Evolutionary conservation across 1,140 invertebrate genomes (phyloP).

Genomic region (Drosophila elegans): DNA sequence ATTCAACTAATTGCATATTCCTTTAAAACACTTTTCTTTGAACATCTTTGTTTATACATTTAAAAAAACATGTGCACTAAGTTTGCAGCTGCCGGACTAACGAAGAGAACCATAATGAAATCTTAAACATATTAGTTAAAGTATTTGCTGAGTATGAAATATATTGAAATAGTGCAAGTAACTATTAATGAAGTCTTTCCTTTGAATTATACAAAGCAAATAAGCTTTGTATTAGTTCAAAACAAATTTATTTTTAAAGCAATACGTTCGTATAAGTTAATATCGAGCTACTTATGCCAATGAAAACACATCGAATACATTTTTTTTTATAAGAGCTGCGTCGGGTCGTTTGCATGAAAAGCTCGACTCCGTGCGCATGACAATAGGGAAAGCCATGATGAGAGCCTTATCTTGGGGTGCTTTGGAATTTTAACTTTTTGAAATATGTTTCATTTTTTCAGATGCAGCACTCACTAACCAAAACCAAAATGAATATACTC

Average conservation of each 20-base stretch:
- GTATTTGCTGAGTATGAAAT: no score
- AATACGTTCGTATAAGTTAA: constrained; percentile 36
- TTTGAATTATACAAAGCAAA: constrained; percentile 12
- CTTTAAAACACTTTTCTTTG: not conserved
- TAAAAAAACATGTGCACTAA: not conserved
- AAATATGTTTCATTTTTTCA: no score
- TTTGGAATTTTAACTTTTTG: not conserved
- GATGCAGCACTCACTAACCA: no score
- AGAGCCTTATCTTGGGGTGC: not conserved
- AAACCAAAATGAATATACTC: no score
- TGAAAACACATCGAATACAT: constrained; percentile 54
- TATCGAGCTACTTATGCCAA: constrained; percentile 38
- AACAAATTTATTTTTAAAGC: constrained; percentile 9
- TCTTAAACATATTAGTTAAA: not conserved
- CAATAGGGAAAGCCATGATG: not conserved
- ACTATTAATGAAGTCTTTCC: constrained; percentile 1
- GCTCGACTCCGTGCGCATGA: constrained; percentile 54
- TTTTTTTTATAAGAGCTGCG: constrained; percentile 49
- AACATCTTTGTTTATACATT: not conserved
- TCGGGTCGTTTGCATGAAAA: constrained; percentile 21
- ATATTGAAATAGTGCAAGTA: not conserved
- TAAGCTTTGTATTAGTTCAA: constrained; percentile 1
- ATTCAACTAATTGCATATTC: not conserved
- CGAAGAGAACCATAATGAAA: not conserved
- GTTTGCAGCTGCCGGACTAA: not conserved